Percentiles rank a stretch among this genome's conserved stretches.
Conservation (phyloP, 2,113 vertebrate species). For the Ctenodactylus gundi region DNA sequence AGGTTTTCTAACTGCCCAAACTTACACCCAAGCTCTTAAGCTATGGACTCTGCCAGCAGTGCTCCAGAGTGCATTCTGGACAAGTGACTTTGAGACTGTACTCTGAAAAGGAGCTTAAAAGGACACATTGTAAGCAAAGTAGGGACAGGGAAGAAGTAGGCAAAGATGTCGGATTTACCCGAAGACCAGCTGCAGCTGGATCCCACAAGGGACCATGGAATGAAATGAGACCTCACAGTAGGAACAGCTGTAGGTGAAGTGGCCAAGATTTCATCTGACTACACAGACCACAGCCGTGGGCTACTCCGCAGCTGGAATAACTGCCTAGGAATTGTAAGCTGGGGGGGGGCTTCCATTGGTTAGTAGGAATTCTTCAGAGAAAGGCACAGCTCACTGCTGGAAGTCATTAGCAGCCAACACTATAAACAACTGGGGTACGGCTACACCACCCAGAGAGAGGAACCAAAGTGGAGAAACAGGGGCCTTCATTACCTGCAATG, state of each 20-base stretch:
- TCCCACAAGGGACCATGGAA: neutral
- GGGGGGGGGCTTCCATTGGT: neutral
- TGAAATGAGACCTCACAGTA: neutral
- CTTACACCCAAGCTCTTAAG: neutral
- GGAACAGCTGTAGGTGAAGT: neutral
- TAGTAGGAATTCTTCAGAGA: neutral
- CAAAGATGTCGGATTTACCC: neutral
- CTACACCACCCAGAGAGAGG: neutral
- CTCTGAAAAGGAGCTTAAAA: neutral
- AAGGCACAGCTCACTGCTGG: neutral
- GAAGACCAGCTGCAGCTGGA: neutral
- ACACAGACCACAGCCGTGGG: neutral
- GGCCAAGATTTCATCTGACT: neutral
- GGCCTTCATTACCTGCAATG: neutral
- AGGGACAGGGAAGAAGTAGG: neutral
- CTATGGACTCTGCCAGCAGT: neutral
- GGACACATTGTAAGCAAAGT: neutral
- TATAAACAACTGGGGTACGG: neutral
- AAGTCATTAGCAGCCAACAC: neutral
- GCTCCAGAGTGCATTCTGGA: neutral
- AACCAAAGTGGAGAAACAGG: neutral
- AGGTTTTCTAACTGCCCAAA: neutral
- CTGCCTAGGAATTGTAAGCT: neutral
- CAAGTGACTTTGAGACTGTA: neutral
- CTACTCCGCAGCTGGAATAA: neutral